Conservation (phyloP, 2,888 invertebrate genomes). For the Formica aserva region DNA sequence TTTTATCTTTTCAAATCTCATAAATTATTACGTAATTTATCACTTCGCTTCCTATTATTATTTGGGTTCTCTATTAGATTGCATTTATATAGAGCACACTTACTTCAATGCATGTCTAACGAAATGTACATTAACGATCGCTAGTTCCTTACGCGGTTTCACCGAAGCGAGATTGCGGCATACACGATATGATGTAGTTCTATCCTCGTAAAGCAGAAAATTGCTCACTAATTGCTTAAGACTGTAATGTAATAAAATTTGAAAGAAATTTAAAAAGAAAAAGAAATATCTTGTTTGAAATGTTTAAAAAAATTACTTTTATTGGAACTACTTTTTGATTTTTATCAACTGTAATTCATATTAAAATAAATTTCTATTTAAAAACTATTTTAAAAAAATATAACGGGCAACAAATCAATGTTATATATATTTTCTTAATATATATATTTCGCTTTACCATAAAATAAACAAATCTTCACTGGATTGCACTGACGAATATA, state of each 20-base stretch:
- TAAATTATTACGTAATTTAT: slow-evolving; percentile 31
- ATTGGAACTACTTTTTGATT: background rate
- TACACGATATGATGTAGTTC: slow-evolving; percentile 56
- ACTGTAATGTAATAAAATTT: slow-evolving; percentile 38
- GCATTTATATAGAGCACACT: slow-evolving; percentile 22
- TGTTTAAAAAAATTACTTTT: background rate
- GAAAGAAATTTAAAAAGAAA: background rate
- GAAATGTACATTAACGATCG: slow-evolving; percentile 44
- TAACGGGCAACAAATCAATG: background rate
- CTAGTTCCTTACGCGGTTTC: slow-evolving; percentile 55
- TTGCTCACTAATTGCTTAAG: slow-evolving; percentile 62
- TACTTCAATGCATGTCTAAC: slow-evolving; percentile 35
- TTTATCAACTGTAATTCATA: background rate
- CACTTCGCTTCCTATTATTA: slow-evolving; percentile 13
- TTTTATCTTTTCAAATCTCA: slow-evolving; percentile 12
- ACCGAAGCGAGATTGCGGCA: slow-evolving; percentile 62
- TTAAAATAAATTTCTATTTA: background rate
- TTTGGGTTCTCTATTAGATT: slow-evolving; percentile 13
- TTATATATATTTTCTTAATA: slow-evolving; percentile 1
- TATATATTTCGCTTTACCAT: background rate
- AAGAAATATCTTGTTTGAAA: background rate
- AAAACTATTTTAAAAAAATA: background rate
- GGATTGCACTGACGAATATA: background rate
- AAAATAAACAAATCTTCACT: slow-evolving; percentile 19
- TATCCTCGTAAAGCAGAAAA: slow-evolving; percentile 58